Conservation (phyloP, 2,888 invertebrate genomes). For the Amblyteles armatorius region DNA sequence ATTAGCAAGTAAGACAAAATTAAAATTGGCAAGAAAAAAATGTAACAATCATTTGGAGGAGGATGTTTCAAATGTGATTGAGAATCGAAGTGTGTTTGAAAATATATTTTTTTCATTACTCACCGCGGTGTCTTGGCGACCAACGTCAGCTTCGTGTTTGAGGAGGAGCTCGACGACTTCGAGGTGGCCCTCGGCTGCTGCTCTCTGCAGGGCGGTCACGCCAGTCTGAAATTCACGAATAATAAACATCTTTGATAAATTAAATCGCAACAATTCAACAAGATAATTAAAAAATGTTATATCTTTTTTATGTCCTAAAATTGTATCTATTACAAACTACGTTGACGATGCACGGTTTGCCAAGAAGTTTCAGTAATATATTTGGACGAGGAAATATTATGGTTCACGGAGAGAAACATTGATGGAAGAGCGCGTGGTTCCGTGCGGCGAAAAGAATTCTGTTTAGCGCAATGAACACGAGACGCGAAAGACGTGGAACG, state of each 20-base stretch:
- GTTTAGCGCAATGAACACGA: slow-evolving; percentile 16
- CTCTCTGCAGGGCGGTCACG: slow-evolving; percentile 91
- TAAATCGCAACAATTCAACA: background rate
- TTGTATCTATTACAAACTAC: background rate
- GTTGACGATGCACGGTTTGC: background rate
- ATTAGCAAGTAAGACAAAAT: no score
- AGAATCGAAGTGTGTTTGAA: background rate
- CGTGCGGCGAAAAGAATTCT: background rate
- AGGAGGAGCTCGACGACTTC: slow-evolving; percentile 90
- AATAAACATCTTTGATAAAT: background rate
- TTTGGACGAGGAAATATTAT: background rate
- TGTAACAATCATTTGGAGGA: background rate
- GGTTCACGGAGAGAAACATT: background rate
- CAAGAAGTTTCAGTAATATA: background rate
- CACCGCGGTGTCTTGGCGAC: slow-evolving; percentile 91
- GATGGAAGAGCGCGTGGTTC: background rate
- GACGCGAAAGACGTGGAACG: slow-evolving; percentile 4
- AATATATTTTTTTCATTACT: slow-evolving; percentile 77
- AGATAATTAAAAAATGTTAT: background rate
- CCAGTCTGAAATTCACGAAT: slow-evolving; percentile 86
- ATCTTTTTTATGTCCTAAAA: background rate
- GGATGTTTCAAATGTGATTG: background rate
- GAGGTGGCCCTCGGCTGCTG: slow-evolving; percentile 93
- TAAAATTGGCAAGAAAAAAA: background rate
- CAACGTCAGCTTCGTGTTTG: slow-evolving; percentile 89